These are phyloP conservation scores for Rostratula benghalensis DNA, from an alignment of 2,113 vertebrate genomes.

Conservation along the genomic window DNA sequence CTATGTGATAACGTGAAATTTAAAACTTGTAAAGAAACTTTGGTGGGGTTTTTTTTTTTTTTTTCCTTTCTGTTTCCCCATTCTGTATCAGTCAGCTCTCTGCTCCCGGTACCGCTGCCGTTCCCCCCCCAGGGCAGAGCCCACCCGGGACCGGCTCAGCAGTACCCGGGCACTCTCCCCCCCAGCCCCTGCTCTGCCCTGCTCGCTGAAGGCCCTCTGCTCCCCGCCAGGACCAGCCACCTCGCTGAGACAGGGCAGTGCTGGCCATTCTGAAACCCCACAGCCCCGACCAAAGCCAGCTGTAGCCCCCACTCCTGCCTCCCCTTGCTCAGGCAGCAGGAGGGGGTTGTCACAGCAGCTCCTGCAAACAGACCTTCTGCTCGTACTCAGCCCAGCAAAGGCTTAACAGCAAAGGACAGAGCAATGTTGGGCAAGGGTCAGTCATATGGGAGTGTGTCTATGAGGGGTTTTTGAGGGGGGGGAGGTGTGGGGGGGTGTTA, in stretches of 20 bases:
- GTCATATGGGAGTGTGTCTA: rapidly evolving
- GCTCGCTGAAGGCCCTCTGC: no score
- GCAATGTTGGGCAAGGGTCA: neutral
- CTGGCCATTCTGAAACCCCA: rapidly evolving
- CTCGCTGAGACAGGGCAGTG: neutral
- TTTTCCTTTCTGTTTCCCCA: neutral
- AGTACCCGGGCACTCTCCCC: neutral
- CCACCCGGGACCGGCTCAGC: neutral
- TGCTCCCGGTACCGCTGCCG: neutral
- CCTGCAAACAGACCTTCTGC: neutral
- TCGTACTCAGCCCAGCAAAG: neutral
- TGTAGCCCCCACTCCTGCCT: no score
- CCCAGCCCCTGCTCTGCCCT: neutral
- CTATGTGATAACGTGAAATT: slow-evolving; percentile 76
- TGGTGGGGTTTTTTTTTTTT: neutral
- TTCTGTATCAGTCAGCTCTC: neutral
- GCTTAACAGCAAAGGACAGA: neutral
- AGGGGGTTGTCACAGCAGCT: neutral
- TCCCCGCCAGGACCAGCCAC: neutral
- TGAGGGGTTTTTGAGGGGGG: no score
- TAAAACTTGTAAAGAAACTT: slow-evolving; percentile 71
- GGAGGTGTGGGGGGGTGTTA: neutral
- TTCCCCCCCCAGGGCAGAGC: neutral
- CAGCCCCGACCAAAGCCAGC: neutral
- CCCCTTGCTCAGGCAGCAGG: no score